Conservation (phyloP, 2,888 invertebrate genomes). For the Elaeidobius kamerunicus region DNA sequence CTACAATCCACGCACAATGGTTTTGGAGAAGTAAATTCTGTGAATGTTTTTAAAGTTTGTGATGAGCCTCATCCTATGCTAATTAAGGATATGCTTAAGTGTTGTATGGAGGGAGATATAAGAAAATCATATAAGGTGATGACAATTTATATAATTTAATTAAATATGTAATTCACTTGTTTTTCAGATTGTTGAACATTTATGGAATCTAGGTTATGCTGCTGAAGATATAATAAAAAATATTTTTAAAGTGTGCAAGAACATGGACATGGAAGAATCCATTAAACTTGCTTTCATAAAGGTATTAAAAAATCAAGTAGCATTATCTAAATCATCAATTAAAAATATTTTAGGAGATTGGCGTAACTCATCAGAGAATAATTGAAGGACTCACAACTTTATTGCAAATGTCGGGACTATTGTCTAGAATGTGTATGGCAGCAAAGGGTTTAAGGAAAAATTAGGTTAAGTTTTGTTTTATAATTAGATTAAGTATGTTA, state of each 20-base stretch:
- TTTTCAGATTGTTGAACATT: slow-evolving; percentile 72
- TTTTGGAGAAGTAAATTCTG: slow-evolving; percentile 85
- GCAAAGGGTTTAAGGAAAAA: slow-evolving; percentile 29
- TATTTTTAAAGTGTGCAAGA: slow-evolving; percentile 91
- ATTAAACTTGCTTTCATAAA: slow-evolving; percentile 71
- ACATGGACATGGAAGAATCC: slow-evolving; percentile 74
- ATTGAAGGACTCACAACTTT: slow-evolving; percentile 85
- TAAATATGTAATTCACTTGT: neutral
- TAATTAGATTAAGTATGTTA: neutral
- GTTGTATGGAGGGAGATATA: slow-evolving; percentile 77
- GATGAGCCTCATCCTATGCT: slow-evolving; percentile 98
- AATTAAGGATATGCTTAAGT: slow-evolving; percentile 85
- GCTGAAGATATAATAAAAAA: slow-evolving; percentile 95
- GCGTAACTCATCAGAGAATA: slow-evolving; percentile 84
- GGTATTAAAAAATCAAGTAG: slow-evolving; percentile 61
- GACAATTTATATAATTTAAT: neutral
- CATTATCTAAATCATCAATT: slow-evolving; percentile 47
- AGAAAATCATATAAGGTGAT: slow-evolving; percentile 77
- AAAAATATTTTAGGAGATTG: slow-evolving; percentile 68
- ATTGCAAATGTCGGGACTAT: slow-evolving; percentile 85
- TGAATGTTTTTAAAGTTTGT: slow-evolving; percentile 97
- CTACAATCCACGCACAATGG: slow-evolving; percentile 93
- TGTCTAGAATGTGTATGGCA: slow-evolving; percentile 74
- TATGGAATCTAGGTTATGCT: slow-evolving; percentile 94
- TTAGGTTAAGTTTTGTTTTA: slow-evolving; percentile 2